Percentiles rank a stretch among this genome's conserved stretches.
phyloP scores from a whole-genome alignment of 2,888 invertebrate genomes.

The Ichneumoninae sp. region DNA sequence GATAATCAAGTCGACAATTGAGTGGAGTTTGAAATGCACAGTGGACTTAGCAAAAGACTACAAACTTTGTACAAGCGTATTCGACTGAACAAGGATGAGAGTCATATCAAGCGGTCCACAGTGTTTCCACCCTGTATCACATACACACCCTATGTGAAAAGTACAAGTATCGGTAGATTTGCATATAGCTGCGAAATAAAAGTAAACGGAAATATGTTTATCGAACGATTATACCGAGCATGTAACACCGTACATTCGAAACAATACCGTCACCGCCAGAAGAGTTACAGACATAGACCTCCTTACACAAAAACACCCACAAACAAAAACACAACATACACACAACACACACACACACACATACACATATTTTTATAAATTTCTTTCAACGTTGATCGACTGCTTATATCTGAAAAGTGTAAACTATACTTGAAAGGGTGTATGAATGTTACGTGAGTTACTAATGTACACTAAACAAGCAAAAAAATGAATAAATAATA shows the following conservation, averaged over 20 bases:
- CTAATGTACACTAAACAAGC: conserved; percentile 70
- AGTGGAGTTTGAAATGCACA: conserved; percentile 27
- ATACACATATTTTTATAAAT: conserved; percentile 80
- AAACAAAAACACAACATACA: background rate
- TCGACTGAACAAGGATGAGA: conserved; percentile 33
- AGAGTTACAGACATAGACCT: conserved; percentile 45
- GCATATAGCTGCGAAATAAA: conserved; percentile 44
- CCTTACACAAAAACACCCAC: conserved; percentile 15
- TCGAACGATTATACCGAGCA: conserved; percentile 19
- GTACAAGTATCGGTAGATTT: conserved; percentile 47
- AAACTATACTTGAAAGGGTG: conserved; percentile 72
- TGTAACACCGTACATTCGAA: conserved; percentile 50
- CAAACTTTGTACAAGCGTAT: conserved; percentile 9
- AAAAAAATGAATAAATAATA: conserved; percentile 66
- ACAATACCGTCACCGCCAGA: conserved; percentile 69
- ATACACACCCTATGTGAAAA: conserved; percentile 21
- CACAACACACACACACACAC: background rate
- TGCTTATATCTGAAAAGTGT: conserved; percentile 58
- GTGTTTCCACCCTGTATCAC: conserved; percentile 28
- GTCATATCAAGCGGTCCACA: conserved; percentile 51
- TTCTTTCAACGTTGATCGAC: conserved; percentile 73
- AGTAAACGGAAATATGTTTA: conserved; percentile 28
- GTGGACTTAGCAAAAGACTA: conserved; percentile 39
- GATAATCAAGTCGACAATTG: conserved; percentile 12
- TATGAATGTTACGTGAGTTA: conserved; percentile 73